Percentiles rank a stretch among this genome's conserved stretches.
These are phyloP conservation scores for Homarus gammarus DNA, from an alignment of 2,888 invertebrate genomes.

Conservation along the genomic window DNA sequence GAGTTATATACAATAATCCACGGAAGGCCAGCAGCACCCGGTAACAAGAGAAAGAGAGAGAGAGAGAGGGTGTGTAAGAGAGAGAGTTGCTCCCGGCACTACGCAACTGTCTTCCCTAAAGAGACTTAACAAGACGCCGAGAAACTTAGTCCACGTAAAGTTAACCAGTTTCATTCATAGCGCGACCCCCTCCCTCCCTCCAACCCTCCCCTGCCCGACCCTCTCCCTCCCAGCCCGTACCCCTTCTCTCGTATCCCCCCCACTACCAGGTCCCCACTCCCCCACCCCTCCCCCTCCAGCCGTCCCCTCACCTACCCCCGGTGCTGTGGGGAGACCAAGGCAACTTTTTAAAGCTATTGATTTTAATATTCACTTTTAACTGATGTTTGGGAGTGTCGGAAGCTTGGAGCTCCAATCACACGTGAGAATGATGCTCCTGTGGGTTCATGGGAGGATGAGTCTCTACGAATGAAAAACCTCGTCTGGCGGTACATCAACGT, in stretches of 20 bases:
- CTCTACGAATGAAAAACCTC: background rate
- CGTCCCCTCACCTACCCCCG: background rate
- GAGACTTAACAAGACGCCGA: conserved; percentile 59
- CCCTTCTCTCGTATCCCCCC: background rate
- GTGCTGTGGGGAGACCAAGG: background rate
- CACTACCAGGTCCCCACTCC: background rate
- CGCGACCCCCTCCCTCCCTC: conserved; percentile 24
- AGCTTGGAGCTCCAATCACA: too few species aligned
- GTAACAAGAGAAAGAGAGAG: background rate
- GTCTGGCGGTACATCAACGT: background rate
- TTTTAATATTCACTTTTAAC: conserved; percentile 29
- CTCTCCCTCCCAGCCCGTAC: background rate
- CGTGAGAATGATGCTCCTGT: too few species aligned
- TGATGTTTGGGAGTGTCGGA: background rate
- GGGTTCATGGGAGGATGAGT: too few species aligned
- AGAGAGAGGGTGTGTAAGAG: background rate
- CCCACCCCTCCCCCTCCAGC: background rate
- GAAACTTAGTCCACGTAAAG: conserved; percentile 62
- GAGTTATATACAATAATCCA: too few species aligned
- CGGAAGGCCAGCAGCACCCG: background rate
- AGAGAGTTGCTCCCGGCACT: background rate
- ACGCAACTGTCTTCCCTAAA: conserved; percentile 49
- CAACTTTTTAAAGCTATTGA: conserved; percentile 37
- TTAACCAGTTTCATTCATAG: conserved; percentile 66
- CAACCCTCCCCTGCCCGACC: background rate